Percentiles rank a stretch among this genome's conserved stretches.
These are phyloP conservation scores for Prunella strophiata DNA, from an alignment of 2,797 vertebrate species.

Conservation along the genomic window DNA sequence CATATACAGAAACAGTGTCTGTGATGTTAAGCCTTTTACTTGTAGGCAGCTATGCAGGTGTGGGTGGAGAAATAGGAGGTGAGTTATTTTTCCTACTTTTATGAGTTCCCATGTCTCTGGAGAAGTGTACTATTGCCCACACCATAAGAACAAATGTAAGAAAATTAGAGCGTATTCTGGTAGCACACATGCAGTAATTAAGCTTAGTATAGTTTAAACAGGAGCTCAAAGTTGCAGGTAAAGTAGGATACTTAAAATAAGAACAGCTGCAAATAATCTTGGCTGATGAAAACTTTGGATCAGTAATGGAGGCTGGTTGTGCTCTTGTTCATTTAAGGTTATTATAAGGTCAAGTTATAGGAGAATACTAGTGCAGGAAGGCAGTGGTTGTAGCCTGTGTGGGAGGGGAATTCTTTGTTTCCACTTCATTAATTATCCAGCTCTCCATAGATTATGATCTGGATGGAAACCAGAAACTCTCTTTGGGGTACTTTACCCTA, in stretches of 20 bases:
- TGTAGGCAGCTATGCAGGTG: neutral
- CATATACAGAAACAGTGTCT: neutral
- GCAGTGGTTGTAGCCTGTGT: neutral
- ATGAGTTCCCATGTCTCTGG: neutral
- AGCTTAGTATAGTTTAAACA: neutral
- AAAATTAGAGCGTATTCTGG: neutral
- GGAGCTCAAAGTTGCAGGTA: neutral
- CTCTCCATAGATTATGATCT: neutral
- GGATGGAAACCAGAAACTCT: neutral
- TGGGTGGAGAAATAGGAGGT: neutral
- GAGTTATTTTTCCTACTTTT: neutral
- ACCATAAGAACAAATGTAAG: neutral
- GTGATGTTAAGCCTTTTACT: neutral
- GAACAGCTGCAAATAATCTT: neutral
- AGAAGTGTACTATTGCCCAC: neutral
- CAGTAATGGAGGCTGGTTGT: neutral
- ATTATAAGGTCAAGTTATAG: neutral
- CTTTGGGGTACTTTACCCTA: neutral
- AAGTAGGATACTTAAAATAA: neutral
- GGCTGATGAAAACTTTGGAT: neutral
- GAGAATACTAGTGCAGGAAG: neutral
- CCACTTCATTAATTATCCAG: neutral
- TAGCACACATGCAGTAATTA: neutral
- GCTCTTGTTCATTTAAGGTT: neutral
- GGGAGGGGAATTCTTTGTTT: neutral